Base-by-base conservation (phyloP, 2,113 vertebrate genomes). In the Orientallactaga bullata region DNA sequence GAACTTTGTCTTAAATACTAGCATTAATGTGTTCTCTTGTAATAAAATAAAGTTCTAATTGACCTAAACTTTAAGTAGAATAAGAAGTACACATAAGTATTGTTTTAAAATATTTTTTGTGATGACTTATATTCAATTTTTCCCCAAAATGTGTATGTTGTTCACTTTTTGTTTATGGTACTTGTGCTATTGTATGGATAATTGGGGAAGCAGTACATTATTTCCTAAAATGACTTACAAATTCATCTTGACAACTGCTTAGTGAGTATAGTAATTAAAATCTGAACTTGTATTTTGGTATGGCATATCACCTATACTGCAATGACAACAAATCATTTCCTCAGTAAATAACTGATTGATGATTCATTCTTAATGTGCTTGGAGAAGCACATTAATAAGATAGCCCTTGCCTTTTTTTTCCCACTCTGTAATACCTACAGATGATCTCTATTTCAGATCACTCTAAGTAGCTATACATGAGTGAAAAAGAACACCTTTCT, bases 351-450 rank as follows among this genome's bases (percentile, higher is more conserved):
- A 72, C 76, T n/a, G 81, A 94, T 0, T 69, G 82, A 94, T 96
- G 93, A 87, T 37, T 77, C 35, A 82, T 71, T 95, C 21, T 90
- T 88, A 88, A 18, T 26, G 76, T 17, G 37, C 66, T 95, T 92
- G 69, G 37, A 95, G 90, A 96, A 95, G 68, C 60, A 80, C 26
- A 95, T 90, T 88, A 66, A 82, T 88, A 95, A 95, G 73, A 94
- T 39, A 92, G 86, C 21, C 92, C 21, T 39, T 12, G 26, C 0
- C 28, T 95, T 15, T 79, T 58, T 58, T n/a, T 51, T 42, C 42
- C 28, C 10, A 97, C 55, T 69, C 91, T 95, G 55, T 24, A 90
- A 79, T 89, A 94, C 28, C 86, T 86, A 93, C n/a, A 95, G 84
- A 93, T 89, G 89, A 5, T 88, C 83, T 90, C 63, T 86, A 94